A percentile compares a stretch with the other conserved stretches of the same genome.
Evolutionary conservation across 2,797 vertebrate species (phyloP).

Genomic region (Cichlasoma orientale): DNA sequence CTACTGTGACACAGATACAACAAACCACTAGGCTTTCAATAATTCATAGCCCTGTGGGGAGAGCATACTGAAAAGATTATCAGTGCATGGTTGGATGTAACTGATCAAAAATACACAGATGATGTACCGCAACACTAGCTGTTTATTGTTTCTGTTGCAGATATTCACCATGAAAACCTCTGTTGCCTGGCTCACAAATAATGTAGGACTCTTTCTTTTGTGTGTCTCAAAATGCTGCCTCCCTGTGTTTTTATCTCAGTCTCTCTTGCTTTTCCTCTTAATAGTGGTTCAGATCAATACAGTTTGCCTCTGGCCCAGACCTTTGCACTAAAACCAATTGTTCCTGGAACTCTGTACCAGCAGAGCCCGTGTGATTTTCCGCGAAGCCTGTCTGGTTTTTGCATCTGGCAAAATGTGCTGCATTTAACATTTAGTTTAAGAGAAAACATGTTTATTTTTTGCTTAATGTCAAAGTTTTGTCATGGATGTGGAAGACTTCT

Average conservation of each 20-base stretch:
- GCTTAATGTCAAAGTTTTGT: constrained; percentile 27
- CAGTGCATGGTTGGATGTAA: constrained; percentile 12
- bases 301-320: constrained; percentile 69
- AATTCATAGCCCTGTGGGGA: constrained; percentile 29
- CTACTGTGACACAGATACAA: constrained; percentile 26
- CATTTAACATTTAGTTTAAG: constrained; percentile 44
- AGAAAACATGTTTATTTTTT: constrained; percentile 45
- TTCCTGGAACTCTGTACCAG: constrained; percentile 64
- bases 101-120: constrained; percentile 46
- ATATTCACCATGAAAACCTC: constrained; percentile 20
- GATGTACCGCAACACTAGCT: neutral
- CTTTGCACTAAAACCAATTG: constrained; percentile 73
- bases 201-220: constrained; percentile 38
- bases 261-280: constrained; percentile 44
- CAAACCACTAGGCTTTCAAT: constrained; percentile 35
- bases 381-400: constrained; percentile 43
- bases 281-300: constrained; percentile 73
- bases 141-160: constrained; percentile 4
- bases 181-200: constrained; percentile 30
- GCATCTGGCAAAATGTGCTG: constrained; percentile 32
- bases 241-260: constrained; percentile 15
- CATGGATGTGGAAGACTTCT: neutral
- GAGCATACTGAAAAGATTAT: constrained; percentile 30
- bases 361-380: constrained; percentile 47
- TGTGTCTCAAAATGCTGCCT: constrained; percentile 39